Base-by-base conservation (phyloP, 2,888 invertebrate genomes). In the Drosophila hawaiiensis region DNA sequence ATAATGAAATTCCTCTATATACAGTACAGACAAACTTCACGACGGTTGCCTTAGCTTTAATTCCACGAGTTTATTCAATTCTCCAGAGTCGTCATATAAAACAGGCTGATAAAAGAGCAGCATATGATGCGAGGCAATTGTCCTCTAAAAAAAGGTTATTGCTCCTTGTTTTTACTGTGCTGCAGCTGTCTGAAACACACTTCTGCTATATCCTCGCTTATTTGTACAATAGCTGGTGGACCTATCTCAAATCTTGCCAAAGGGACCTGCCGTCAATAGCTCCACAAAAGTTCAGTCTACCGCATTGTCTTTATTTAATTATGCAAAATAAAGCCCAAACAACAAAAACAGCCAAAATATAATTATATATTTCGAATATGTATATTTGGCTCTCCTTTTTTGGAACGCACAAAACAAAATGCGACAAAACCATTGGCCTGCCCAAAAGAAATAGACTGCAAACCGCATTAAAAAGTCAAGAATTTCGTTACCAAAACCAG, bases 261-360 rank as follows among this genome's bases (percentile, higher is more conserved):
- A 33, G 43, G 29, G 31, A 56, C 43, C 49, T 56, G 43, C 56
- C 68, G 77, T 73, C 73, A 68, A 84, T 89, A 72, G 70, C 64
- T 81, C 60, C 70, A 58, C 43, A 10, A 43, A 43, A 73, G 68
- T 53, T 62, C 47, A 43, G 39, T 22, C 22, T 41, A 55, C 47
- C 47, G 67, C 73, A 79, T 81, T 86, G 76, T 87, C 77, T 65
- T 84, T 73, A 84, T 87, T 91, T 84, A 87, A 87, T 87, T 89
- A 87, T 87, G 88, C 74, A 84, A 79, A 80, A 71, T 55, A 70
- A 70, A 75, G 61, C 67, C 56, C 53, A 2, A 25, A 16, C 60
- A 78, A 59, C 41, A 60, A 67, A 61, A 73, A 39, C 22, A 61
- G 61, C 49, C 64, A 75, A 76, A 80, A 76, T 68, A 71, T 82